These are phyloP conservation scores for Pseudomugil gertrudae DNA, from an alignment of 2,797 vertebrate genomes.

Conservation along the genomic window DNA sequence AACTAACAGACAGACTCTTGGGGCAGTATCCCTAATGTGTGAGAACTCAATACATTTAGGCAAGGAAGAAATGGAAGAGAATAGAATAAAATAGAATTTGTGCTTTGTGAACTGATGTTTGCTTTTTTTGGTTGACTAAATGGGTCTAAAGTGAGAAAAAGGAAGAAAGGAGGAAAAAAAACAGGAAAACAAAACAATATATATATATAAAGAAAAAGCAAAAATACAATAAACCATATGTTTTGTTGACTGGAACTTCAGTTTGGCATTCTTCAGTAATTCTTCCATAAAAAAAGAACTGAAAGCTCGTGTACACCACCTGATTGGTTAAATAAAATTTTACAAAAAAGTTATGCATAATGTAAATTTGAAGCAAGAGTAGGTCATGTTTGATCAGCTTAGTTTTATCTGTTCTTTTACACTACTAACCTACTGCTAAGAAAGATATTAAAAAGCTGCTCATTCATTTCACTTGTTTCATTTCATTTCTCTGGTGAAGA, in stretches of 20 bases:
- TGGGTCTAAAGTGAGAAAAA: constrained; percentile 26
- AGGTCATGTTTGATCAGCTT: constrained; percentile 15
- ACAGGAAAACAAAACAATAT: constrained; percentile 12
- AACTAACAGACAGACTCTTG: constrained; percentile 46
- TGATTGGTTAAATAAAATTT: not conserved
- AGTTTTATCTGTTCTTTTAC: constrained; percentile 18
- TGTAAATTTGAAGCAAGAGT: constrained; percentile 9
- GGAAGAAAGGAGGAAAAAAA: not conserved
- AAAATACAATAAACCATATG: not conserved
- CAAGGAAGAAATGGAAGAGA: not conserved
- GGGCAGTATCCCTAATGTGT: constrained; percentile 27
- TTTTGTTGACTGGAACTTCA: not conserved
- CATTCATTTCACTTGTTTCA: not conserved
- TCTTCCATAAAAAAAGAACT: constrained; percentile 22
- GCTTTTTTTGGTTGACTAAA: constrained; percentile 35
- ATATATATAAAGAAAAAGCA: constrained; percentile 24
- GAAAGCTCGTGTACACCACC: not conserved
- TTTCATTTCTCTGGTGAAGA: constrained; percentile 7
- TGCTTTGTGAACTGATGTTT: constrained; percentile 24
- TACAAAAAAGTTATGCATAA: not conserved
- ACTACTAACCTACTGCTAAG: not conserved
- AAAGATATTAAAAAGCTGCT: constrained; percentile 14
- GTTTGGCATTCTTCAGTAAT: not conserved
- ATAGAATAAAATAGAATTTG: not conserved
- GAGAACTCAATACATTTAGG: constrained; percentile 14